Conservation (phyloP, 1,140 invertebrate species). For the Matsumurasca onukii region DNA sequence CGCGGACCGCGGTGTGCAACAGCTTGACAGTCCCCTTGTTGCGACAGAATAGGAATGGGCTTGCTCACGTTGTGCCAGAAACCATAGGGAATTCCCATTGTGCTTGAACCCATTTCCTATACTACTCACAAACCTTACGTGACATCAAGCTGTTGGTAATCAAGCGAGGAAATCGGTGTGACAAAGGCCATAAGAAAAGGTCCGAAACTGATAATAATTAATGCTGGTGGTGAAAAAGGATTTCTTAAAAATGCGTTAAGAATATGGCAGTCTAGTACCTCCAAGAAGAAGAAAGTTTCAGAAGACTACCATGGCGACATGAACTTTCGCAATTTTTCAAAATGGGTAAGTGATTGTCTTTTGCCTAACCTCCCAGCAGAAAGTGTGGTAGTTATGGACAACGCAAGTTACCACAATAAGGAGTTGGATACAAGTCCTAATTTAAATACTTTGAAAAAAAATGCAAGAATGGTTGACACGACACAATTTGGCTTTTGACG, state of each 20-base stretch:
- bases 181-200: slow-evolving; percentile 1
- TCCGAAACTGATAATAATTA: not conserved
- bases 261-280: too few relatives aligned
- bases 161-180: too few relatives aligned
- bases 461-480: not conserved
- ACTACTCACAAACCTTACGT: too few relatives aligned
- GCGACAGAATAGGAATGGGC: too few relatives aligned
- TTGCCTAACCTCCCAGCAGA: not conserved
- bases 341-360: not conserved
- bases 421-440: not conserved
- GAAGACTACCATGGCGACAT: slow-evolving; percentile 10
- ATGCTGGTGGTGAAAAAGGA: too few relatives aligned
- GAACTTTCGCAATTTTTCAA: slow-evolving; percentile 9
- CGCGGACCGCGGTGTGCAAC: too few relatives aligned
- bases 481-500: not conserved
- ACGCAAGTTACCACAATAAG: slow-evolving; percentile 11
- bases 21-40: too few relatives aligned
- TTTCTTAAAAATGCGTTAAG: too few relatives aligned
- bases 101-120: too few relatives aligned
- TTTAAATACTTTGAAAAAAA: not conserved
- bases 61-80: too few relatives aligned
- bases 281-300: slow-evolving; percentile 1
- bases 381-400: not conserved
- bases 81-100: too few relatives aligned
- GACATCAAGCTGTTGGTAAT: too few relatives aligned